phyloP scores from a whole-genome alignment of 1,140 invertebrate species.

The Psix sp. region DNA sequence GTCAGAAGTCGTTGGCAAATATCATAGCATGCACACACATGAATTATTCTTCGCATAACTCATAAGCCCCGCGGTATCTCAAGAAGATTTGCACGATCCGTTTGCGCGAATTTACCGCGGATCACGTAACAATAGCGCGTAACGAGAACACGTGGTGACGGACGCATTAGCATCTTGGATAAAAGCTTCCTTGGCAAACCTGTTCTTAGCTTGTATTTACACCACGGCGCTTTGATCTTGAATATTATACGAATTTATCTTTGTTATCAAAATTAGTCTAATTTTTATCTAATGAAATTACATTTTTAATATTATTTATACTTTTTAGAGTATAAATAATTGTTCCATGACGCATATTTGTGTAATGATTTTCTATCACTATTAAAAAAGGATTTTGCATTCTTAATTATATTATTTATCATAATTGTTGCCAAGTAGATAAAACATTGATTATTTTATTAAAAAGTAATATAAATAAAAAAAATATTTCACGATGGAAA shows the following conservation, averaged over 20 bases:
- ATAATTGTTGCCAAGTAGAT: too few relatives aligned
- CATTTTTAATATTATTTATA: too few relatives aligned
- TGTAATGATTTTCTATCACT: too few relatives aligned
- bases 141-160: slow-evolving; percentile 70
- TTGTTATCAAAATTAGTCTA: too few relatives aligned
- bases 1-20: slow-evolving; percentile 65
- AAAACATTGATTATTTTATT: too few relatives aligned
- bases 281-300: too few relatives aligned
- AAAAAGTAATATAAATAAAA: too few relatives aligned
- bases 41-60: slow-evolving; percentile 47
- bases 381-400: too few relatives aligned
- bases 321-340: too few relatives aligned
- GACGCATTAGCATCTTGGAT: slow-evolving; percentile 43
- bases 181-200: slow-evolving; percentile 64
- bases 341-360: too few relatives aligned
- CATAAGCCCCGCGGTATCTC: slow-evolving; percentile 25
- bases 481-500: too few relatives aligned
- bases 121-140: slow-evolving; percentile 72
- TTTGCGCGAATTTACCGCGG: slow-evolving; percentile 47
- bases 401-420: too few relatives aligned
- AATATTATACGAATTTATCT: not conserved
- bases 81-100: slow-evolving; percentile 53
- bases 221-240: slow-evolving; percentile 23
- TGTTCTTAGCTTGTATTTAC: slow-evolving; percentile 51
- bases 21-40: slow-evolving; percentile 52